phyloP scores from a whole-genome alignment of 64 coral and sea anemone species.

The Catalaphyllia jardinei region DNA sequence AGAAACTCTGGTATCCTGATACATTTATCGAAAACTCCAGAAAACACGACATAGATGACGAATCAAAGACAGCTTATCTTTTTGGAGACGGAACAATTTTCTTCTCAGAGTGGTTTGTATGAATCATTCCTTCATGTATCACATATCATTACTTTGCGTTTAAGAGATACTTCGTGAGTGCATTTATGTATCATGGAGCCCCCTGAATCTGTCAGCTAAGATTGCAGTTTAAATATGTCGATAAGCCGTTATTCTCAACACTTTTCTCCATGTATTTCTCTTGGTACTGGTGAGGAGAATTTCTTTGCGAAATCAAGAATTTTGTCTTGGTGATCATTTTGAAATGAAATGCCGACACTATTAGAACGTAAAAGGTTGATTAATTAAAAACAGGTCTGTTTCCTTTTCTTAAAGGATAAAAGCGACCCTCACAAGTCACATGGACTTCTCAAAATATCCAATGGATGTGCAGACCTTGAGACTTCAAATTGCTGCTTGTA shows the following conservation, averaged over 20 bases:
- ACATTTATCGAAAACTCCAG: slow-evolving; percentile 31
- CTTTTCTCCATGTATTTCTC: too few species aligned
- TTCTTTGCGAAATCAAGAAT: too few species aligned
- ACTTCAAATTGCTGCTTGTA: slow-evolving; percentile 52
- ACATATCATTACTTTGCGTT: too few species aligned
- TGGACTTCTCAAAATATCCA: slow-evolving; percentile 62
- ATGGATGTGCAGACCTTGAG: slow-evolving; percentile 61
- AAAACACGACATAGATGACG: slow-evolving; percentile 21
- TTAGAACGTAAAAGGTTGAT: too few species aligned
- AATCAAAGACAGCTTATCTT: slow-evolving; percentile 6
- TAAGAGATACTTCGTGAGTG: too few species aligned
- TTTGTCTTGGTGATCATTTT: too few species aligned
- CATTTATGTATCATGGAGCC: too few species aligned
- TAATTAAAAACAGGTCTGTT: not conserved
- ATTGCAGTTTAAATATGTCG: too few species aligned
- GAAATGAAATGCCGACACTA: too few species aligned
- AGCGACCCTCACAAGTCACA: slow-evolving; percentile 38
- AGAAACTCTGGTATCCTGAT: slow-evolving; percentile 38
- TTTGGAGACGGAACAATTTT: slow-evolving; percentile 43
- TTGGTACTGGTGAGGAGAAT: too few species aligned
- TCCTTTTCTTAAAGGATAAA: not conserved
- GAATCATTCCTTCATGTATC: not conserved
- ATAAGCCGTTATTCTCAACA: too few species aligned
- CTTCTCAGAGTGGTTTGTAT: slow-evolving; percentile 39
- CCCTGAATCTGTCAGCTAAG: too few species aligned